Evolutionary conservation across 2,113 vertebrate species (phyloP).

Genomic region (Lota lota): DNA sequence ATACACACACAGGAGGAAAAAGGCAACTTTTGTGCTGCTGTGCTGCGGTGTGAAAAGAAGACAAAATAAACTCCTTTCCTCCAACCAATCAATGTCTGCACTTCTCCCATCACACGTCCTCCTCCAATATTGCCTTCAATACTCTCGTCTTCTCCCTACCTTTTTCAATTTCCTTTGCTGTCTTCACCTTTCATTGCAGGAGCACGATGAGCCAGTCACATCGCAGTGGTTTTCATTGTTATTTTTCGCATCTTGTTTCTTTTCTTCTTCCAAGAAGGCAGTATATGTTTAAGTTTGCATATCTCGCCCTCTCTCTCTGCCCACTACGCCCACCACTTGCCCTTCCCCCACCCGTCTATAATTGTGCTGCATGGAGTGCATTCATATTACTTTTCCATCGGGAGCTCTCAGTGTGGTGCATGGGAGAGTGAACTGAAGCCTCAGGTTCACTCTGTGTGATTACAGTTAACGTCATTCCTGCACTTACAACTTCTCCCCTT

Average conservation of each 20-base stretch:
- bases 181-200: conserved; percentile 51
- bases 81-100: no score
- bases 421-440: conserved; percentile 16
- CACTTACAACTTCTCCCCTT: background rate
- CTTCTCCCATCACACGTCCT: conserved; percentile 9
- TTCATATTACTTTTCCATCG: conserved; percentile 19
- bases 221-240: conserved; percentile 43
- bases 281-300: no score
- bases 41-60: background rate
- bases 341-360: conserved; percentile 2
- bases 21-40: no score
- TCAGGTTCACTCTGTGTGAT: no score
- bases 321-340: no score
- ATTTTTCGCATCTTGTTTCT: background rate
- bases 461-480: no score
- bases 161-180: conserved; percentile 15
- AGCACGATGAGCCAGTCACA: conserved; percentile 42
- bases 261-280: no score
- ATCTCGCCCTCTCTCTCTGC: no score
- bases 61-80: no score
- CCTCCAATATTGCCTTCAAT: conserved; percentile 24
- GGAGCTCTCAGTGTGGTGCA: conserved; percentile 38
- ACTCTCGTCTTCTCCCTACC: conserved; percentile 19
- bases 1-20: no score
- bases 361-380: conserved; percentile 49